Evolutionary conservation across 2,113 vertebrate genomes (phyloP).

Genomic region (Sander vitreus): DNA sequence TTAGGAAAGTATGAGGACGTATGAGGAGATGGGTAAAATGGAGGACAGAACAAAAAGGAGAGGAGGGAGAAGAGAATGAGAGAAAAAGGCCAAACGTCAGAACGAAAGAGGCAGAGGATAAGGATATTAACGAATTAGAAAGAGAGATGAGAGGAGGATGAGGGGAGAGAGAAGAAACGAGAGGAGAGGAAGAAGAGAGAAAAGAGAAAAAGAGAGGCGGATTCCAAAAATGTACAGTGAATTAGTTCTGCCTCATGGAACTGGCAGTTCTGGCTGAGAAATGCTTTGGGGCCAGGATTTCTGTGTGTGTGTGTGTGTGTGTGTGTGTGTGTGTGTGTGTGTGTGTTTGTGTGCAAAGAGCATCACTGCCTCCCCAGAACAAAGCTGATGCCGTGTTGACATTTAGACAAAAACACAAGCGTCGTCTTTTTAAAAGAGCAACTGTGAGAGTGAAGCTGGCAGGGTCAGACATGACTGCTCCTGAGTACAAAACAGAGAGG

Average conservation of each 20-base stretch:
- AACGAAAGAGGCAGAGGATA: conserved; percentile 49
- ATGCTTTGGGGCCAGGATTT: conserved; percentile 54
- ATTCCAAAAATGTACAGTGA: conserved; percentile 71
- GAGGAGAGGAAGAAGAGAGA: conserved; percentile 40
- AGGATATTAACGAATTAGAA: conserved; percentile 60
- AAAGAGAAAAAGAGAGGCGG: conserved; percentile 29
- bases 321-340: conserved; percentile 7
- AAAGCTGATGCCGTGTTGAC: conserved; percentile 58
- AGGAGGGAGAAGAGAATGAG: not conserved
- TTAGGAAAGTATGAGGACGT: not conserved
- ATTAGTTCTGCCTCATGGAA: conserved; percentile 75
- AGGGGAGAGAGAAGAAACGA: conserved; percentile 35
- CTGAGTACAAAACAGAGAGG: conserved; percentile 17
- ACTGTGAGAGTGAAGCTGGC: conserved; percentile 45
- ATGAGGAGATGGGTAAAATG: conserved; percentile 14
- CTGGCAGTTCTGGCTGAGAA: conserved; percentile 61
- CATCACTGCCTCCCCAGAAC: conserved; percentile 51
- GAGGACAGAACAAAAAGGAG: conserved; percentile 13
- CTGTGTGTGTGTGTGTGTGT: conserved; percentile 13
- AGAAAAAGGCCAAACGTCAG: conserved; percentile 48
- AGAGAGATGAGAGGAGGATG: conserved; percentile 52
- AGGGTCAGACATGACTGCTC: conserved; percentile 45
- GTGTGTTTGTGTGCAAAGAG: conserved; percentile 29
- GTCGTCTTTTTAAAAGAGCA: conserved; percentile 61
- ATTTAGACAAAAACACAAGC: conserved; percentile 65